Percentiles rank a stretch among this genome's conserved stretches.
phyloP scores from a whole-genome alignment of 53 echinoderm and acorn worm species.

The Paracentrotus lividus region DNA sequence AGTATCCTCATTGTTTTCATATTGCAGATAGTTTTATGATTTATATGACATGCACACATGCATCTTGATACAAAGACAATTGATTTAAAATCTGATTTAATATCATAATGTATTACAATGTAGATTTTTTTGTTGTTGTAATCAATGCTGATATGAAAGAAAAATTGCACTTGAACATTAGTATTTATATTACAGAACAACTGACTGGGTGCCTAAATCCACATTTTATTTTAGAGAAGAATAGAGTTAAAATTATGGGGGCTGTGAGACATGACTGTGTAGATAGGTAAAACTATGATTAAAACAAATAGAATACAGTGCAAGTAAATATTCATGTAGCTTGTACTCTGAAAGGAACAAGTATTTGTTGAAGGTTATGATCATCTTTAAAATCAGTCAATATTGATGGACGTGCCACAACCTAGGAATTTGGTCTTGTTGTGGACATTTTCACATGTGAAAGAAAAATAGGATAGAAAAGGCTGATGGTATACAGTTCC shows the following conservation, averaged over 20 bases:
- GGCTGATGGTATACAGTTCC: too few species aligned
- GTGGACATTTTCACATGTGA: not conserved
- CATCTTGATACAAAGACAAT: too few species aligned
- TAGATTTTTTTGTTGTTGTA: too few species aligned
- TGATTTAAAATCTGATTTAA: too few species aligned
- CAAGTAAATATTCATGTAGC: not conserved
- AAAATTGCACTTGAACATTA: not conserved
- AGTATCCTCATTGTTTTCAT: too few species aligned
- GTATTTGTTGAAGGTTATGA: not conserved
- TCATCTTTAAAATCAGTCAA: not conserved
- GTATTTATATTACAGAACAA: not conserved
- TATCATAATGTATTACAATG: too few species aligned
- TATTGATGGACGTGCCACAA: not conserved
- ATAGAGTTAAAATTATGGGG: not conserved
- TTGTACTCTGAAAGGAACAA: not conserved
- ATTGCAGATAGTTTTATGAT: too few species aligned
- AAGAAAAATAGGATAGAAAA: not conserved
- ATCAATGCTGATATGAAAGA: too few species aligned
- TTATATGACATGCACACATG: too few species aligned
- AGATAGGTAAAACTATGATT: not conserved
- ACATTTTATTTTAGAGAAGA: too few species aligned
- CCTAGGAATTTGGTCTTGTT: not conserved
- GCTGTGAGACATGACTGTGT: not conserved
- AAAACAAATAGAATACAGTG: not conserved
- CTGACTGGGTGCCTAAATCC: too few species aligned